phyloP scores from a whole-genome alignment of 2,113 vertebrate genomes.

The western clawed frog (Xenopus tropicalis) region DNA sequence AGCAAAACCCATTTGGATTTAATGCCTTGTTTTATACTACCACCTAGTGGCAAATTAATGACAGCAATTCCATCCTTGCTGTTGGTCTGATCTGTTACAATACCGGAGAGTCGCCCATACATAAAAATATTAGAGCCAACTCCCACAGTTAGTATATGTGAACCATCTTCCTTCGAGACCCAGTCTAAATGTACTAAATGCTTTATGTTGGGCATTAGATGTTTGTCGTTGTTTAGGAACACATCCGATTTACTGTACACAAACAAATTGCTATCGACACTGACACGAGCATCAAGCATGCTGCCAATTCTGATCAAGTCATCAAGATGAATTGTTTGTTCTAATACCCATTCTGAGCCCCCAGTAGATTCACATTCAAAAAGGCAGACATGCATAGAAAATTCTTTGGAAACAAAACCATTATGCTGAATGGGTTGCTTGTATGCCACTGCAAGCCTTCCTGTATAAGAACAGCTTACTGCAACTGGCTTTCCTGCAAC shows the following conservation, averaged over 20 bases:
- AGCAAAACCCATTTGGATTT: conserved; percentile 93
- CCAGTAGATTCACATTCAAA: conserved; percentile 98
- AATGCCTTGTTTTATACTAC: conserved; percentile 96
- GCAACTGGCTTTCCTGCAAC: conserved; percentile 89
- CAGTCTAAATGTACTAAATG: conserved; percentile 97
- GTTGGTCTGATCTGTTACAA: conserved; percentile 86
- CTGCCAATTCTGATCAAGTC: conserved; percentile 82
- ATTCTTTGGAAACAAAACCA: conserved; percentile 76
- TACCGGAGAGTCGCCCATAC: conserved; percentile 92
- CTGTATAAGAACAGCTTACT: conserved; percentile 95
- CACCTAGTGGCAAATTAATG: conserved; percentile 92
- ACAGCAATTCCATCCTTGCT: conserved; percentile 91
- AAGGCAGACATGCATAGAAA: conserved; percentile 97
- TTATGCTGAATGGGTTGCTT: conserved; percentile 78
- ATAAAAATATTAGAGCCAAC: conserved; percentile 96
- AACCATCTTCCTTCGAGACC: conserved; percentile 98
- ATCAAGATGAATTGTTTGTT: conserved; percentile 93
- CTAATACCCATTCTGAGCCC: conserved; percentile 95
- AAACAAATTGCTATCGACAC: conserved; percentile 96
- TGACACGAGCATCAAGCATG: conserved; percentile 86
- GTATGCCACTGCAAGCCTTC: conserved; percentile 90
- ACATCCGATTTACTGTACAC: conserved; percentile 93
- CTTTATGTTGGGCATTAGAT: conserved; percentile 86
- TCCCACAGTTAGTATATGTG: conserved; percentile 94
- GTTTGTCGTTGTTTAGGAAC: conserved; percentile 79